Base-by-base conservation (phyloP, 2,888 invertebrate species). In the Isoperla grammatica region DNA sequence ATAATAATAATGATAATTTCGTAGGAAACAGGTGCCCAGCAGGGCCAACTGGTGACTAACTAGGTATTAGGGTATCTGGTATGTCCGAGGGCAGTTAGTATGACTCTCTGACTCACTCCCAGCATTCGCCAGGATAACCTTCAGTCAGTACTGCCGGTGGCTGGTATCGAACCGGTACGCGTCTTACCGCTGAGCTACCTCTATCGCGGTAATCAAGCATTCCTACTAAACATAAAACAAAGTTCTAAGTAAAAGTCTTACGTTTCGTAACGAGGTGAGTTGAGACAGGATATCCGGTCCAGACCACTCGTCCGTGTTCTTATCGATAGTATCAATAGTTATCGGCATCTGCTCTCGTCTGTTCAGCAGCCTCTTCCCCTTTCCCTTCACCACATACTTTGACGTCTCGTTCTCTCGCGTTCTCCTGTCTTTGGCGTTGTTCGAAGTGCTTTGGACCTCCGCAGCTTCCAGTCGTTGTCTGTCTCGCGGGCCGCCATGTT, bases 211-310 rank as follows among this genome's bases (percentile, higher is more conserved):
- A n/a, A n/a, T n/a, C n/a, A n/a, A n/a, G n/a, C n/a, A n/a, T n/a
- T n/a, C n/a, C n/a, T n/a, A n/a, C n/a, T n/a, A n/a, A n/a, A n/a
- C n/a, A n/a, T n/a, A n/a, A n/a, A n/a, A n/a, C n/a, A n/a, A n/a
- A 2, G 12, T 17, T 6, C 17, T 35, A 22, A 56, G 22, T 53
- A 53, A 3, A 9, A 23, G 22, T 13, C 68, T 55, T 62, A 74
- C 74, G 55, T 71, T 72, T 68, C 69, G 69, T 43, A 74, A 67
- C 1, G 71, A 69, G 9, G 70, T 68, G 8, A 74, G 67, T 48
- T 73, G 72, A 1, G 72, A 68, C 4, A 74, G 61, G 56, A 74
- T 72, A 12, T 73, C 70, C 12, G 69, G 67, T 13, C 70, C 70
- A 63, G 70, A 68, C 72, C 72, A 72, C 40, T 67, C 35, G 59